Conservation (phyloP, 2,113 vertebrate species). For the Lontra canadensis region DNA sequence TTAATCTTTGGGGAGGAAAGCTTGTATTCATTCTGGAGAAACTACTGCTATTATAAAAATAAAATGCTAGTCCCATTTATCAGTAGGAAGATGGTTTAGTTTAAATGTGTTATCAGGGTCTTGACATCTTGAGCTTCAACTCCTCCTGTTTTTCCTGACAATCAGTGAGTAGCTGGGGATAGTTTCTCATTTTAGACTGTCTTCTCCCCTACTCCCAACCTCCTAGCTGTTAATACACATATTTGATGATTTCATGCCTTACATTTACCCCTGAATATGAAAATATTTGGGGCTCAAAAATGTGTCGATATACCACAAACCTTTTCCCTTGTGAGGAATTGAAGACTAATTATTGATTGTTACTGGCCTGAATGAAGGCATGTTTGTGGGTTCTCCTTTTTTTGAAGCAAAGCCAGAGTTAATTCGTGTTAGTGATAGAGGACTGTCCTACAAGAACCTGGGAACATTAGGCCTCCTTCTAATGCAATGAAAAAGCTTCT, state of each 20-base stretch:
- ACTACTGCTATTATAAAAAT: neutral
- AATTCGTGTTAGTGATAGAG: neutral
- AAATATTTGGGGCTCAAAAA: neutral
- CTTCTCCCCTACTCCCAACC: neutral
- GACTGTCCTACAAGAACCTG: neutral
- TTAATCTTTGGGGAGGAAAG: neutral
- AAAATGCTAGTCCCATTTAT: neutral
- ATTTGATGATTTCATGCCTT: neutral
- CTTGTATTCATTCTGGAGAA: neutral
- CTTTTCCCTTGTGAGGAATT: neutral
- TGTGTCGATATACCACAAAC: neutral
- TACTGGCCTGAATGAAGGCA: neutral
- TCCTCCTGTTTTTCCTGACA: neutral
- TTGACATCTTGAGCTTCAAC: neutral
- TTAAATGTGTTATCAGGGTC: neutral
- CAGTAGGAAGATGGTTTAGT: neutral
- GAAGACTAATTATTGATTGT: neutral
- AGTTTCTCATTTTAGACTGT: neutral
- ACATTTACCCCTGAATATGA: neutral
- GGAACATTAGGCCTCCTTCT: neutral
- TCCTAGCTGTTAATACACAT: neutral
- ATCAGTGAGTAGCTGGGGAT: neutral
- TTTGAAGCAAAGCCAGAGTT: neutral
- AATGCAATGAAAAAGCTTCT: neutral
- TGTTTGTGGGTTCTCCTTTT: neutral